These are phyloP conservation scores for Apodemia mormo DNA, from an alignment of 2,888 invertebrate species.

Conservation along the genomic window DNA sequence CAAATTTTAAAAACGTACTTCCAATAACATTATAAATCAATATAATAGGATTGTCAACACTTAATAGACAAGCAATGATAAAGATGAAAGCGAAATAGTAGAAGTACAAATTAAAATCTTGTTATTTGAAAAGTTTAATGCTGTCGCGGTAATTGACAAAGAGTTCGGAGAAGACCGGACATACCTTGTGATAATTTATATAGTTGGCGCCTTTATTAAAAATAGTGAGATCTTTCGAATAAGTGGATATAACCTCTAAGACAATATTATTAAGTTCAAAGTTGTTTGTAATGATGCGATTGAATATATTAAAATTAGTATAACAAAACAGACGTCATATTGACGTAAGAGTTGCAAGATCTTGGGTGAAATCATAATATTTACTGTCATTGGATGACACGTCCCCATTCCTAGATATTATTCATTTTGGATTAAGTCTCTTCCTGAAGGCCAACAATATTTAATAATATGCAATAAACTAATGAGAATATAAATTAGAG, in stretches of 20 bases:
- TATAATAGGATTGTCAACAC: constrained; percentile 55
- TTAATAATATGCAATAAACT: constrained; percentile 5
- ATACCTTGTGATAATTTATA: constrained; percentile 74
- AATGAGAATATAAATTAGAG: background rate
- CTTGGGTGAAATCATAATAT: constrained; percentile 74
- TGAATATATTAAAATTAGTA: constrained; percentile 53
- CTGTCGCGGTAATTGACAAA: constrained; percentile 55
- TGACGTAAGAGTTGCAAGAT: constrained; percentile 77
- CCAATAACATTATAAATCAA: constrained; percentile 44
- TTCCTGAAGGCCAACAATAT: constrained; percentile 7
- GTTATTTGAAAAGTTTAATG: constrained; percentile 50
- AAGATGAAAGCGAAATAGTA: constrained; percentile 49
- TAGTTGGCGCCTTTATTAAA: constrained; percentile 64
- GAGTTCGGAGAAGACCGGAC: constrained; percentile 70
- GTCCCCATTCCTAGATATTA: constrained; percentile 62
- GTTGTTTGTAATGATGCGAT: constrained; percentile 45
- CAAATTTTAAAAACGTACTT: constrained; percentile 37
- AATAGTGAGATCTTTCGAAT: constrained; percentile 56
- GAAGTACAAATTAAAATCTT: constrained; percentile 58
- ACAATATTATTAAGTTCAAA: constrained; percentile 51
- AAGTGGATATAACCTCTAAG: constrained; percentile 55
- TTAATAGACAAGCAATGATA: constrained; percentile 43
- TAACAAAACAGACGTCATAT: constrained; percentile 79
- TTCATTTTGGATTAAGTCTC: constrained; percentile 12
- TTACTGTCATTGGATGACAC: constrained; percentile 66